Conservation (phyloP, 2,888 invertebrate genomes). For the Mimas tiliae region DNA sequence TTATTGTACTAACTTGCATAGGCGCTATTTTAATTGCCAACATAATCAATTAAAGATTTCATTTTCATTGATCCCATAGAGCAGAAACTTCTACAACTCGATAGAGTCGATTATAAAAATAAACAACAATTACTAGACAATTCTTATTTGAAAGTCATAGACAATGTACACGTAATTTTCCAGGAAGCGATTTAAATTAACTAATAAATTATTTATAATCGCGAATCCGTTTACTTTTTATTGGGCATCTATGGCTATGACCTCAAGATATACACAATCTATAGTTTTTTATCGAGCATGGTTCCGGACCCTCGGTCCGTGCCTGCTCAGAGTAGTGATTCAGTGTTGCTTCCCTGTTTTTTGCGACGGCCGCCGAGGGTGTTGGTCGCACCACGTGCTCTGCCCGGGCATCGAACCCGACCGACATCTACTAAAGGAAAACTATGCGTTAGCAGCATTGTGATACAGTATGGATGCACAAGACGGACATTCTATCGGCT, state of each 20-base stretch:
- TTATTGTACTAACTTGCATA: too few relatives aligned
- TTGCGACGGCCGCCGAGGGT: conserved; percentile 62
- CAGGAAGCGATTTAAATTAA: background rate
- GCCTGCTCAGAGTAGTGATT: conserved; percentile 51
- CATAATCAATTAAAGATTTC: too few relatives aligned
- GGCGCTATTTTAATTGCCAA: too few relatives aligned
- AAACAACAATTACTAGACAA: too few relatives aligned
- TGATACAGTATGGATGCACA: conserved; percentile 42
- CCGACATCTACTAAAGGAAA: conserved; percentile 68
- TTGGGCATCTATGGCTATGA: background rate
- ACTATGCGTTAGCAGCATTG: conserved; percentile 59
- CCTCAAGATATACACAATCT: background rate
- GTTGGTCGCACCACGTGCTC: conserved; percentile 71
- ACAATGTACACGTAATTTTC: background rate
- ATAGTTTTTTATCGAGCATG: background rate
- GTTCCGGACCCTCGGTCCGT: conserved; percentile 30
- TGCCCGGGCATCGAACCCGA: conserved; percentile 69
- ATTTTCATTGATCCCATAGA: too few relatives aligned
- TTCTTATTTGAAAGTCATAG: background rate
- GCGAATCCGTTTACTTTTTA: background rate
- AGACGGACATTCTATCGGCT: conserved; percentile 45
- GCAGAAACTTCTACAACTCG: too few relatives aligned
- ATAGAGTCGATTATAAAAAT: too few relatives aligned
- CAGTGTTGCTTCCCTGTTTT: conserved; percentile 68
- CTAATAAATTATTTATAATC: background rate